Evolutionary conservation across 2,888 invertebrate species (phyloP).

Genomic region (Eudemis profundana): DNA sequence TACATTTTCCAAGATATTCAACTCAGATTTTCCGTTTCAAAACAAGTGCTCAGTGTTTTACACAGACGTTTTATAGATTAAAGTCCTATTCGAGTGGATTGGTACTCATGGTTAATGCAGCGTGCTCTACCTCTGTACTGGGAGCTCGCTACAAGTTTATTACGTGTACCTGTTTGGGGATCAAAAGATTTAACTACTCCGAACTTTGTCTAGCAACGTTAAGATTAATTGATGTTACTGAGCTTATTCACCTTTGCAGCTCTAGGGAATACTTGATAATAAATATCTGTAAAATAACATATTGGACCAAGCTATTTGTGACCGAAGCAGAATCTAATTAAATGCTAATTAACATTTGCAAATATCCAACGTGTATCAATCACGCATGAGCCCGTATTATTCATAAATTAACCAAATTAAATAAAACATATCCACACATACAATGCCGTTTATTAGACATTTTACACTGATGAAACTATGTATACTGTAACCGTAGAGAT

Average conservation of each 20-base stretch:
- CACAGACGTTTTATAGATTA: constrained; percentile 17
- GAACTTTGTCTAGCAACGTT: background rate
- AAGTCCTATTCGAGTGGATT: constrained; percentile 30
- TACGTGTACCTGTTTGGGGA: constrained; percentile 17
- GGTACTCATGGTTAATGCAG: constrained; percentile 37
- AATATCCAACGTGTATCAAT: background rate
- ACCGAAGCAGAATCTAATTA: constrained; percentile 4
- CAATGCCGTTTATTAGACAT: too few relatives aligned
- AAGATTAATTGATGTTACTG: constrained; percentile 3
- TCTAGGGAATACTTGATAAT: background rate
- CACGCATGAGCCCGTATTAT: background rate
- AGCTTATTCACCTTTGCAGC: background rate
- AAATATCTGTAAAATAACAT: background rate
- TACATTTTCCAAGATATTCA: background rate
- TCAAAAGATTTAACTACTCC: constrained; percentile 22
- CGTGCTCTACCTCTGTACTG: constrained; percentile 13
- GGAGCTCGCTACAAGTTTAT: constrained; percentile 8
- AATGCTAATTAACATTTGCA: background rate
- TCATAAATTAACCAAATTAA: background rate
- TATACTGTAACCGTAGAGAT: too few relatives aligned
- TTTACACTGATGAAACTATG: too few relatives aligned
- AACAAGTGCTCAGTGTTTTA: constrained; percentile 7
- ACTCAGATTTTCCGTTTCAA: background rate
- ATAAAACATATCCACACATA: background rate
- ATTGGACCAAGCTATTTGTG: background rate